Percentiles rank a stretch among this genome's conserved stretches.
Conservation (phyloP, 1,140 invertebrate species). For the Geopemphigus sp. region DNA sequence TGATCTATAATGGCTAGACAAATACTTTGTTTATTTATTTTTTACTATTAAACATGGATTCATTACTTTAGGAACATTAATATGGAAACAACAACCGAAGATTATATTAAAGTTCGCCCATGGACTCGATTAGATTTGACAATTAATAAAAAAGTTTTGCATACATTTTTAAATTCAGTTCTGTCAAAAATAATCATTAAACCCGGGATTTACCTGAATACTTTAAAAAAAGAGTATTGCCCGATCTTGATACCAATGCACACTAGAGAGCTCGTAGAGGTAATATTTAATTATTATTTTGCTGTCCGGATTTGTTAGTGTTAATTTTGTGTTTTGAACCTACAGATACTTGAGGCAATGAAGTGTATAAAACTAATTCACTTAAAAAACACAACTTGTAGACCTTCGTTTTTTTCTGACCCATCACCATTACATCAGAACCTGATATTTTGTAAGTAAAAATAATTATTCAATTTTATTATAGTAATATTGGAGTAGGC, state of each 20-base stretch:
- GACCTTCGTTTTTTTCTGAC: slow-evolving; percentile 26
- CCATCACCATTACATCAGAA: neutral
- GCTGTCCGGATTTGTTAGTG: neutral
- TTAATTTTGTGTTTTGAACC: neutral
- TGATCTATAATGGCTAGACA: neutral
- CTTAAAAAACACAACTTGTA: neutral
- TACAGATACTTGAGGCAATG: slow-evolving; percentile 19
- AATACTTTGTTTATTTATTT: neutral
- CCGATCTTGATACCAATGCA: slow-evolving; percentile 60
- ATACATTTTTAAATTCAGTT: slow-evolving; percentile 67
- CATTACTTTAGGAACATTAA: neutral
- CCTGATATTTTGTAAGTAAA: slow-evolving; percentile 28
- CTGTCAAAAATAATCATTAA: slow-evolving; percentile 64
- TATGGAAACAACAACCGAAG: neutral
- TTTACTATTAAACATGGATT: neutral
- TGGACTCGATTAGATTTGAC: slow-evolving; percentile 75
- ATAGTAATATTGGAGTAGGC: no score
- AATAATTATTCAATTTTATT: no score
- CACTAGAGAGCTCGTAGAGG: slow-evolving; percentile 30
- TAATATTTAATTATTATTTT: slow-evolving; percentile 1
- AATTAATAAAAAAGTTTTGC: slow-evolving; percentile 68
- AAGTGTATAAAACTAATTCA: slow-evolving; percentile 46
- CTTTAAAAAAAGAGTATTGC: slow-evolving; percentile 60
- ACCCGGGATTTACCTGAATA: slow-evolving; percentile 58
- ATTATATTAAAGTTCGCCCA: slow-evolving; percentile 57